A percentile compares a stretch with the other conserved stretches of the same genome.
These are phyloP conservation scores for Nemoura dubitans DNA, from an alignment of 2,888 invertebrate genomes.

Conservation along the genomic window DNA sequence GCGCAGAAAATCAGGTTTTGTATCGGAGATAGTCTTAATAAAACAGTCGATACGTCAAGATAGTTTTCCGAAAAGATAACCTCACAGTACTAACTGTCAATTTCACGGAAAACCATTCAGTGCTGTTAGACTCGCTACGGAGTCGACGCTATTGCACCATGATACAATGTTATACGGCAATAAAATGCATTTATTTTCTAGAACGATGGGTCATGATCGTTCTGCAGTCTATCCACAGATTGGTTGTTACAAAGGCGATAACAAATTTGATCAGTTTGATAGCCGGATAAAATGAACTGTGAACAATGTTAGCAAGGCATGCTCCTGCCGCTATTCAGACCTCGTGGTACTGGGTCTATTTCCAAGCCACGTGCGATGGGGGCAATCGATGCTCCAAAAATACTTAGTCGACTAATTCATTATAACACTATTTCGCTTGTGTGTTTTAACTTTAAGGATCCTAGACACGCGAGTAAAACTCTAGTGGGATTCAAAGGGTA, in stretches of 20 bases:
- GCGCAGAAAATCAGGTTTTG: too few relatives aligned
- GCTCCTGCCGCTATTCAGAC: not conserved
- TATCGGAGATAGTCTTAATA: too few relatives aligned
- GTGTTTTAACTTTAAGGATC: not conserved
- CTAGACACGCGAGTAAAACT: not conserved
- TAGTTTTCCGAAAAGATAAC: too few relatives aligned
- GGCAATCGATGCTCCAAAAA: not conserved
- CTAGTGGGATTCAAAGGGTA: too few relatives aligned
- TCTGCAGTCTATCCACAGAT: too few relatives aligned
- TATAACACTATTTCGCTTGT: not conserved
- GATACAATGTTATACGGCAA: too few relatives aligned
- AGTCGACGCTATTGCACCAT: too few relatives aligned
- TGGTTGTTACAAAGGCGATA: not conserved
- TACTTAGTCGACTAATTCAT: not conserved
- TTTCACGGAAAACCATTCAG: too few relatives aligned
- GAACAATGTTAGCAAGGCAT: not conserved
- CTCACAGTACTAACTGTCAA: too few relatives aligned
- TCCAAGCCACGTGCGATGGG: not conserved
- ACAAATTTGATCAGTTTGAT: not conserved
- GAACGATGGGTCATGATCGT: not conserved
- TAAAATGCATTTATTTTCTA: too few relatives aligned
- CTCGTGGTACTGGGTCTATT: not conserved
- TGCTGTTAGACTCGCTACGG: too few relatives aligned
- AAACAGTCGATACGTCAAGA: too few relatives aligned
- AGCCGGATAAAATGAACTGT: not conserved